Conservation (phyloP, 1,140 invertebrate genomes). For the Eumeta japonica region DNA sequence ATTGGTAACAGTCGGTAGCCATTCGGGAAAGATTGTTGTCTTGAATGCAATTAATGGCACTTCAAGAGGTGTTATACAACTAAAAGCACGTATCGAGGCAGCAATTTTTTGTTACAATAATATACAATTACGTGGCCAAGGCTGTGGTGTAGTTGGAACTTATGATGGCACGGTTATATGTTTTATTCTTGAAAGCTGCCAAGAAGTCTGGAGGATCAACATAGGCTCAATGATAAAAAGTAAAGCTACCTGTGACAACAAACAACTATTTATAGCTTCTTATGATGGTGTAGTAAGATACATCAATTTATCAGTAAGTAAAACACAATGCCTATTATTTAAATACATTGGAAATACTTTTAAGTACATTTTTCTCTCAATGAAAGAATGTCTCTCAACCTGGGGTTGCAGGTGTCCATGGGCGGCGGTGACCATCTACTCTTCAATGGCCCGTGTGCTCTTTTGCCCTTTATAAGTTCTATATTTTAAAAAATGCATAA, state of each 20-base stretch:
- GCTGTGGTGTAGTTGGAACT: slow-evolving; percentile 58
- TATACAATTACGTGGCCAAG: slow-evolving; percentile 6
- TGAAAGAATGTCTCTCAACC: too few relatives aligned
- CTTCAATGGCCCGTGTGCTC: too few relatives aligned
- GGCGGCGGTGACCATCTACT: too few relatives aligned
- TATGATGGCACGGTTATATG: slow-evolving; percentile 68
- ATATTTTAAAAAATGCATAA: too few relatives aligned
- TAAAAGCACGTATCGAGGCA: slow-evolving; percentile 42
- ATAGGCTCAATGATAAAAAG: slow-evolving; percentile 67
- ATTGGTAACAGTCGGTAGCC: slow-evolving; percentile 53
- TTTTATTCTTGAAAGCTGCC: slow-evolving; percentile 56
- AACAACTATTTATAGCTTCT: slow-evolving; percentile 63
- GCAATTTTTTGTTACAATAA: slow-evolving; percentile 31
- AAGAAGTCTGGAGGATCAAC: slow-evolving; percentile 62
- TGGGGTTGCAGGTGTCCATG: too few relatives aligned
- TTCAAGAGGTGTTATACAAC: slow-evolving; percentile 26
- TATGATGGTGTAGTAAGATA: slow-evolving; percentile 68
- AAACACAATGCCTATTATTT: too few relatives aligned
- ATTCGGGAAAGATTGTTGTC: slow-evolving; percentile 58
- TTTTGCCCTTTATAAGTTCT: too few relatives aligned
- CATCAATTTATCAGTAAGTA: slow-evolving; percentile 58
- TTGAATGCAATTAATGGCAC: slow-evolving; percentile 49
- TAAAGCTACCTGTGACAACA: slow-evolving; percentile 56
- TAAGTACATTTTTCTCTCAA: too few relatives aligned
- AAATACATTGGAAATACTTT: too few relatives aligned